A percentile compares a stretch with the other conserved stretches of the same genome.
Conservation (phyloP, 2,797 vertebrate species). For the Mus caroli region DNA sequence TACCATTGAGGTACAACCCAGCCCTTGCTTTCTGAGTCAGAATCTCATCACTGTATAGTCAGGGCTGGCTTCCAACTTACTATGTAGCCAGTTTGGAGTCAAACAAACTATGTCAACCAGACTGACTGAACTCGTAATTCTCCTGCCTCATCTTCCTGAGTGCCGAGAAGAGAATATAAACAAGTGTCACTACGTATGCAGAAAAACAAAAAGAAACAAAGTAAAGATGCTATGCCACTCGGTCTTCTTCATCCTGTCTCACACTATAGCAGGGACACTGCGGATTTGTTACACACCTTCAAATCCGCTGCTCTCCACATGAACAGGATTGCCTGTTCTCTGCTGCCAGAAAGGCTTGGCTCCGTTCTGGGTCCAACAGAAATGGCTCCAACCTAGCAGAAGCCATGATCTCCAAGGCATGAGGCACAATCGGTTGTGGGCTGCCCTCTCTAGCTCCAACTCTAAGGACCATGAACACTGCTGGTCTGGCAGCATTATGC, state of each 20-base stretch:
- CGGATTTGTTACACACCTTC: constrained; percentile 60
- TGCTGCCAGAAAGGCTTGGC: constrained; percentile 54
- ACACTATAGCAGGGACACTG: constrained; percentile 55
- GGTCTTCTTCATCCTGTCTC: constrained; percentile 17
- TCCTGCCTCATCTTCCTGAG: neutral
- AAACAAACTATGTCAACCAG: neutral
- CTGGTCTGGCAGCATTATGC: neutral
- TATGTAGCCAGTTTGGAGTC: neutral
- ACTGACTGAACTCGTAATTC: neutral
- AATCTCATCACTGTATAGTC: neutral
- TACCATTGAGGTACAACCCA: neutral
- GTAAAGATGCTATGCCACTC: constrained; percentile 55
- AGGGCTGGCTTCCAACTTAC: neutral
- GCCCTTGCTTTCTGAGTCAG: neutral
- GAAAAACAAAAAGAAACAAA: neutral
- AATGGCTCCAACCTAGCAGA: constrained; percentile 21
- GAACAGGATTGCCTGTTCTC: constrained; percentile 44
- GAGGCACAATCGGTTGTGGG: neutral
- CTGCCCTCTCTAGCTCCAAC: constrained; percentile 57
- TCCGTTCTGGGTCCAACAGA: constrained; percentile 55
- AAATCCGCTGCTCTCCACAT: neutral
- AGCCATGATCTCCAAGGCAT: constrained; percentile 4
- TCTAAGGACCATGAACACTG: constrained; percentile 43
- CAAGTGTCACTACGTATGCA: neutral
- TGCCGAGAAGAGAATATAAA: neutral